Evolutionary conservation across 2,888 invertebrate genomes (phyloP).

Genomic region (Zootermopsis nevadensis): DNA sequence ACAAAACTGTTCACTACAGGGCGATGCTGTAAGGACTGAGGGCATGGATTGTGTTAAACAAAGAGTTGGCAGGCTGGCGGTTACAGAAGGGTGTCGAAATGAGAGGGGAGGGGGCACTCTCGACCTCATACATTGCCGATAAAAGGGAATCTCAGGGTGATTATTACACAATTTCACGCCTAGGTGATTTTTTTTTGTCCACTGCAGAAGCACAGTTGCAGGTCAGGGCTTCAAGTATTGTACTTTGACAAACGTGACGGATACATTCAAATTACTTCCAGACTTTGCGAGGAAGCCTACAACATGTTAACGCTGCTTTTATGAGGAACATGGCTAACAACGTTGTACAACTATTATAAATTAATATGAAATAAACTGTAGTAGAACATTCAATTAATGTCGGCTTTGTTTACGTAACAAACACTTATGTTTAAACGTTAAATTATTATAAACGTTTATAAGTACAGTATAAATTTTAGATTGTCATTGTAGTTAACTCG

Average conservation of each 20-base stretch:
- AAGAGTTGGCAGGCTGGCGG: constrained; percentile 26
- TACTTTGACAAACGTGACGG: neutral
- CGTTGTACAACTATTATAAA: neutral
- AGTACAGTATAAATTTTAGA: too few relatives aligned
- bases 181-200: neutral
- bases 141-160: constrained; percentile 35
- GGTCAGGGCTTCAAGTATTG: neutral
- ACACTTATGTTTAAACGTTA: too few relatives aligned
- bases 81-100: constrained; percentile 3
- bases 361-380: neutral
- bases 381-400: too few relatives aligned
- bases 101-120: constrained; percentile 13
- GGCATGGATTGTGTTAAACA: constrained; percentile 19
- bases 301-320: neutral
- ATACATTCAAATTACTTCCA: neutral
- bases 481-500: too few relatives aligned
- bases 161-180: constrained; percentile 36
- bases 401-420: too few relatives aligned
- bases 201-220: constrained; percentile 29
- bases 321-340: neutral
- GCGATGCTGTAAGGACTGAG: neutral
- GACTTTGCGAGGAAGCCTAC: neutral
- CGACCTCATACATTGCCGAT: constrained; percentile 36
- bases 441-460: too few relatives aligned
- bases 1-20: neutral